phyloP scores from a whole-genome alignment of 2,113 vertebrate genomes.

The Protomyctophum bolini region DNA sequence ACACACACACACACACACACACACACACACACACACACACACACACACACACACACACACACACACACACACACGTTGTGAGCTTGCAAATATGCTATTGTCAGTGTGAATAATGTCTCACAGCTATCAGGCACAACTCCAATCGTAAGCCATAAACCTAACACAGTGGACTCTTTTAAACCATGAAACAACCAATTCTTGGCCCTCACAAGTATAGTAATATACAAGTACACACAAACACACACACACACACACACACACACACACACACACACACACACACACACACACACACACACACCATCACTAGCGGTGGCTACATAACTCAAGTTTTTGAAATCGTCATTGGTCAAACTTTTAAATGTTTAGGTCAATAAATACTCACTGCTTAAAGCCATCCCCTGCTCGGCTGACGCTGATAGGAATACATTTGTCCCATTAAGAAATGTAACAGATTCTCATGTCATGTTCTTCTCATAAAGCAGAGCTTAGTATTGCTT shows the following conservation, averaged over 20 bases:
- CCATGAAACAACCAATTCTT: no score
- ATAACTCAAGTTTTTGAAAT: neutral
- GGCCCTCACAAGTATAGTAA: no score
- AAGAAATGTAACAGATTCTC: constrained; percentile 51
- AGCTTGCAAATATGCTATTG: no score
- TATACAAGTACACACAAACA: no score
- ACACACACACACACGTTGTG: no score
- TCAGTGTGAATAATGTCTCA: no score
- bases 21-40: constrained; percentile 23
- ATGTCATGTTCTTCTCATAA: constrained; percentile 16
- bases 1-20: neutral
- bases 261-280: neutral
- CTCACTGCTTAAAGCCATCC: constrained; percentile 76
- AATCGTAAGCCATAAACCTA: no score
- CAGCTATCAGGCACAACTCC: no score
- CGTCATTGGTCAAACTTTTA: constrained; percentile 6
- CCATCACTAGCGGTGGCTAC: neutral
- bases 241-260: neutral
- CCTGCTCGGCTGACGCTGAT: constrained; percentile 47
- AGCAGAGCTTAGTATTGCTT: constrained; percentile 26
- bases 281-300: neutral
- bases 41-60: neutral
- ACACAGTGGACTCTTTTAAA: no score
- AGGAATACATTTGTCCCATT: constrained; percentile 64
- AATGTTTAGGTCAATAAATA: constrained; percentile 15